Base-by-base conservation (phyloP, 2,888 invertebrate species). In the Drosophila putrida region DNA sequence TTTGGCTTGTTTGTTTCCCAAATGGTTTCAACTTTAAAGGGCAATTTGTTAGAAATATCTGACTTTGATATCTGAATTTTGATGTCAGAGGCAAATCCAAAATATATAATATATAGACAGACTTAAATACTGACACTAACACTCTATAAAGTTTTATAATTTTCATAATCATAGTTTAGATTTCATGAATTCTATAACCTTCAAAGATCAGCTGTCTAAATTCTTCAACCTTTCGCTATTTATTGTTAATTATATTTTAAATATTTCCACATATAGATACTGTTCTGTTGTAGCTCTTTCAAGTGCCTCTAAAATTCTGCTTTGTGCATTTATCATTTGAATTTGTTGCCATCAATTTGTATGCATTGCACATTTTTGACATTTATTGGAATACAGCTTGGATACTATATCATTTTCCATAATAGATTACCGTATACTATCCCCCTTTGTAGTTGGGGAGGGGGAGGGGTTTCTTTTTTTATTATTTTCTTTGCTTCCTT, bases 331-430 rank as follows among this genome's bases (percentile, higher is more conserved):
- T 36, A 25, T 57, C 44, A 25, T 43, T 35, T 35, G 25, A n/a
- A 55, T 33, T 55, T 35, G n/a, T 5, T 9, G 33, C 13, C 35
- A 49, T 49, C 41, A 55, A 55, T 55, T 55, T 55, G 54, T 33
- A 43, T 55, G 43, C 54, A 43, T 55, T 55, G 54, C 43, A 35
- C 33, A 55, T 13, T 55, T 46, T 54, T 46, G 54, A 55, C 54
- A 55, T 55, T 55, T 55, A 55, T 55, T 55, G 54, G 54, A 55
- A 55, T 55, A 33, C 13, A 35, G 43, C 25, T 43, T 28, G 33
- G 43, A 10, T 43, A 43, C 43, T 55, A 35, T 43, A 43, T 55
- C 54, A 55, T 55, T 55, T 55, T 25, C 43, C 54, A 55, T 55
- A 55, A 55, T 25, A 55, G 54, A 55, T 55, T 55, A 55, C 43